Evolutionary conservation across 1,140 invertebrate species (phyloP).

Genomic region (Geopemphigus sp.): DNA sequence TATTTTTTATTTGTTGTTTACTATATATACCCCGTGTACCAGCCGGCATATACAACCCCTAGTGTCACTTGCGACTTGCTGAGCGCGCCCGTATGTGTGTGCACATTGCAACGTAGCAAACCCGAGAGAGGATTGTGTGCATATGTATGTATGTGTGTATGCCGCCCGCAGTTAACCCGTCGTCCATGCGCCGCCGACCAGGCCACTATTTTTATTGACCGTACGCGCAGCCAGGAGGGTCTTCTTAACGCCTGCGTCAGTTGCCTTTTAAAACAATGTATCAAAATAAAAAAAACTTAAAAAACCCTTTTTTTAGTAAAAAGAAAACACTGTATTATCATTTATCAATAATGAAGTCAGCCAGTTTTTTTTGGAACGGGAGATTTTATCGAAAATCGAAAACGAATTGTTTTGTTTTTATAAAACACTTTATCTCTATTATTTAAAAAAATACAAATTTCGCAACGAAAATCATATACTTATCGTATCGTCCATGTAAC

Average conservation of each 20-base stretch:
- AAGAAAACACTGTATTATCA: neutral
- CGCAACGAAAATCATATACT: neutral
- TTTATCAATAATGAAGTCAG: neutral
- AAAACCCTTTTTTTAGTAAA: neutral
- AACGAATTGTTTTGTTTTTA: neutral
- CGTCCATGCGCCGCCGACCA: constrained; percentile 14
- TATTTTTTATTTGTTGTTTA: neutral
- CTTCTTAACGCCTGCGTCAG: constrained; percentile 48
- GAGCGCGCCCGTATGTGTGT: constrained; percentile 17
- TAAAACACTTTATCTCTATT: neutral
- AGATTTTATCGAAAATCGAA: neutral
- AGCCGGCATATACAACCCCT: neutral
- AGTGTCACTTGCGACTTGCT: constrained; percentile 25
- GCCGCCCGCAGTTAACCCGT: neutral
- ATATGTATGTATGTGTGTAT: neutral
- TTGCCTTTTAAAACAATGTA: constrained; percentile 35
- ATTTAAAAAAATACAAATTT: neutral
- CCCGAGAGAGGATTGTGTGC: constrained; percentile 1
- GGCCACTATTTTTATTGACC: constrained; percentile 48
- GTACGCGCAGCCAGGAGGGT: constrained; percentile 31
- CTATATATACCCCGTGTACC: neutral
- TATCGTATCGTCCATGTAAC: neutral
- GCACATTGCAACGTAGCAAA: constrained; percentile 24
- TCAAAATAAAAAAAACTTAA: constrained; percentile 3
- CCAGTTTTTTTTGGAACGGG: neutral